Evolutionary conservation across 2,797 vertebrate genomes (phyloP).

Genomic region (Chlorospingus semifuscus): DNA sequence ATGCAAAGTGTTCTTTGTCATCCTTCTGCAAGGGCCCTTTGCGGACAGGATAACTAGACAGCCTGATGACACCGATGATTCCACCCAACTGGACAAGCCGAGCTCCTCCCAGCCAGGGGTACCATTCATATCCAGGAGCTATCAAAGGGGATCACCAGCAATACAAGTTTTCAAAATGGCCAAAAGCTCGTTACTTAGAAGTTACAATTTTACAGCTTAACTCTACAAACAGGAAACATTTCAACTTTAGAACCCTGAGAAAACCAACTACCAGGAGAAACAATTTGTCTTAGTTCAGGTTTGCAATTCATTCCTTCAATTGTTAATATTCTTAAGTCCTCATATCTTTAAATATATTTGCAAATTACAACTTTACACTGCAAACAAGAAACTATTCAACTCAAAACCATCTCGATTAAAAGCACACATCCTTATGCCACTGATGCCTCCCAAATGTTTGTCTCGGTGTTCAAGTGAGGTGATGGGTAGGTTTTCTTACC

Average conservation of each 20-base stretch:
- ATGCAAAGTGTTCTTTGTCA: background rate
- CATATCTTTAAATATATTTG: background rate
- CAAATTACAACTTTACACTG: background rate
- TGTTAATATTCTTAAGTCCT: background rate
- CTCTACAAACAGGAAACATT: background rate
- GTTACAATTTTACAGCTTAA: background rate
- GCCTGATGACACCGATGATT: background rate
- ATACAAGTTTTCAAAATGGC: no score
- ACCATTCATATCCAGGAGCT: background rate
- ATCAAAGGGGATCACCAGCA: no score
- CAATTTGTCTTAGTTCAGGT: background rate
- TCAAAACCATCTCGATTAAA: background rate
- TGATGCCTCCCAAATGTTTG: background rate
- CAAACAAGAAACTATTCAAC: background rate
- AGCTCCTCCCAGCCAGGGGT: background rate
- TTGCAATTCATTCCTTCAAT: background rate
- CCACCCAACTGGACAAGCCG: no score
- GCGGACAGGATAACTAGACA: background rate
- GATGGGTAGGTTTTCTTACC: background rate
- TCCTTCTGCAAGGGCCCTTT: background rate
- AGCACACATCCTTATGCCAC: background rate
- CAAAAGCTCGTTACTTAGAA: background rate
- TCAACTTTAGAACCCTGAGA: background rate
- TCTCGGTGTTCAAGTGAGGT: background rate
- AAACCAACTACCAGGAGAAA: background rate